These are phyloP conservation scores for Trichoplax adhaerens DNA, from an alignment of 37 sponge, comb jelly and placozoan genomes.

Conservation along the genomic window DNA sequence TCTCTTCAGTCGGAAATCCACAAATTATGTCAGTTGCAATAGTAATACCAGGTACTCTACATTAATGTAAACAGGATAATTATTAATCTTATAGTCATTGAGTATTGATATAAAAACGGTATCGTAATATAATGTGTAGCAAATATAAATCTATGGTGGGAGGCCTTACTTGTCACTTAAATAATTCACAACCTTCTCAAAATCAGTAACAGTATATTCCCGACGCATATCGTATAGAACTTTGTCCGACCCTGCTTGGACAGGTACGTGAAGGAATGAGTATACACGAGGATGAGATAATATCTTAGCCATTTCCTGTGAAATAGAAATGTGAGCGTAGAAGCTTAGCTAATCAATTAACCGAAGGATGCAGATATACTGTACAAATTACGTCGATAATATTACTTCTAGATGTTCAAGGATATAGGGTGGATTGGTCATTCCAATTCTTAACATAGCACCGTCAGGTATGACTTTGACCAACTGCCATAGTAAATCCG, in stretches of 20 bases:
- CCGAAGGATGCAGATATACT: not conserved
- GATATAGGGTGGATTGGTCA: conserved; percentile 98
- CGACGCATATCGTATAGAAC: conserved; percentile 89
- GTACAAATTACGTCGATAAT: not conserved
- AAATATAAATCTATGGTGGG: not conserved
- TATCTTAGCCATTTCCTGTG: conserved; percentile 69
- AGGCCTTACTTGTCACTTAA: conserved; percentile 37
- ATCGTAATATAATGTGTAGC: not conserved
- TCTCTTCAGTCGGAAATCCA: conserved; percentile 91
- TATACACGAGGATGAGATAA: conserved; percentile 77
- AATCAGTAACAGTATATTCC: conserved; percentile 72
- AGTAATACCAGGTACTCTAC: conserved; percentile 80
- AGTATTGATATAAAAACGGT: not conserved
- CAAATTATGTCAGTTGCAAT: conserved; percentile 99
- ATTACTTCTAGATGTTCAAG: conserved; percentile 73
- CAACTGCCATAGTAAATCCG: conserved; percentile 82
- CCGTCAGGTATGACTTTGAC: conserved; percentile 74
- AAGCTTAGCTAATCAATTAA: not conserved
- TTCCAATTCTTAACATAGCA: conserved; percentile 83
- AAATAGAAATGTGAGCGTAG: conserved; percentile 3
- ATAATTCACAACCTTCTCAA: conserved; percentile 55
- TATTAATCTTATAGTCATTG: not conserved
- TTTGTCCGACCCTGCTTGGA: conserved; percentile 76
- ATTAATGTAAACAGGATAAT: not conserved
- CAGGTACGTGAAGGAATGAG: conserved; percentile 92